Evolutionary conservation across 2,113 vertebrate species (phyloP), one percentile per base, ranked within the genome.

Genomic region (Parus major): DNA sequence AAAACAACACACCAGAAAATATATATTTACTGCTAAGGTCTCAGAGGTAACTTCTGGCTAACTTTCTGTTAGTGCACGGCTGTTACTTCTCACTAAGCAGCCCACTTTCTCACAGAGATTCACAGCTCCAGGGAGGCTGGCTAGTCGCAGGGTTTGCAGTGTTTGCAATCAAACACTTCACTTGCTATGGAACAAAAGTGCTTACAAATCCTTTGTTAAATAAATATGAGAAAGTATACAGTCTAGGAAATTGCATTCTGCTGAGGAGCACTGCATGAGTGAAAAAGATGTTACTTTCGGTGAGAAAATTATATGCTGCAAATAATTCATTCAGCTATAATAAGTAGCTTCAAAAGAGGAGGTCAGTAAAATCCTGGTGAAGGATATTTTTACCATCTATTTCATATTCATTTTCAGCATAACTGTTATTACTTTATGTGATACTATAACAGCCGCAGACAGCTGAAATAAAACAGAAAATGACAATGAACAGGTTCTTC

Each of bases 301-400:
- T 52, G 93, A 97, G 96, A 93, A 97, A 97, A 98, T 92, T 86
- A 97, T 82, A 95, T 90, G 92, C 97, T 98, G 93, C 97, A 95
- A 98, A 95, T 94, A 97, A 92, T 91, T 96, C 86, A 94, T 88
- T 93, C 66, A 94, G 93, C 79, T 92, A 46, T 71, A 88, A 89
- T 66, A 97, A 98, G 98, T 96, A 98, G 95, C 88, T 92, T 95
- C 83, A 64, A 97, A 98, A 98, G 97, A n/a, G 91, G 92, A 94
- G 97, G 94, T 97, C 98, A 97, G 86, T 95, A 92, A 95, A 97
- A 95, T 81, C 77, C 91, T 12, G 12, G 80, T 61, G 56, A 92
- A 88, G 76, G 92, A 92, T 95, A 93, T 92, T 95, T 97, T 95
- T 95, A 95, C 88, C 60, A 81, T 88, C 92, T 93, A 86, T 81